Percentiles rank a stretch among this genome's conserved stretches.
These are phyloP conservation scores for Squalus acanthias DNA, from an alignment of 2,797 vertebrate species.

Conservation along the genomic window DNA sequence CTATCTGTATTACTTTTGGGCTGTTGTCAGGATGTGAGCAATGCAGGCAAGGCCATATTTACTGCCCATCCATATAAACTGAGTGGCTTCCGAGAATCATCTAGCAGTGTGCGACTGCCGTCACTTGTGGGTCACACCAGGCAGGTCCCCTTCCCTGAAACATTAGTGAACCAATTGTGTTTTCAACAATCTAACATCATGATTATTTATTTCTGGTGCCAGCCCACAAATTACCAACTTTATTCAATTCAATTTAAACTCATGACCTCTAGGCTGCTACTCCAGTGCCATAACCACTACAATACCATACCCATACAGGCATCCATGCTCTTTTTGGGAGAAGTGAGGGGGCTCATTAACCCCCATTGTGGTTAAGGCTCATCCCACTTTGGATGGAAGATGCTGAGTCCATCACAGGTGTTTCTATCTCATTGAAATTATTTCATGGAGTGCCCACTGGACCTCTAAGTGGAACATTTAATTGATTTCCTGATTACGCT, in stretches of 20 bases:
- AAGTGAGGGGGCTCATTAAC: not conserved
- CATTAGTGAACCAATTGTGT: not conserved
- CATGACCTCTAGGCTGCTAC: not conserved
- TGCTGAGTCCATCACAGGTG: not conserved
- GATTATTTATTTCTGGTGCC: not conserved
- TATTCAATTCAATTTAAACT: not conserved
- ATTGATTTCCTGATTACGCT: not conserved
- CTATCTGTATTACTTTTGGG: not conserved
- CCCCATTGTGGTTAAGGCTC: not conserved
- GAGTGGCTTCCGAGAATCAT: not conserved
- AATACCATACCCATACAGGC: not conserved
- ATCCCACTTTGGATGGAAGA: not conserved
- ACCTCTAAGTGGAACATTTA: not conserved
- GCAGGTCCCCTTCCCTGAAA: not conserved
- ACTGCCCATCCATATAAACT: not conserved
- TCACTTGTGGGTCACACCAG: not conserved
- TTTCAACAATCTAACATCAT: not conserved
- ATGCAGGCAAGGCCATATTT: too few relatives aligned
- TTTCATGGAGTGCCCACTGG: too few relatives aligned
- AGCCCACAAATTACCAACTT: not conserved
- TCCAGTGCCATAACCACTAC: not conserved
- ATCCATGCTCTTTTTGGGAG: not conserved
- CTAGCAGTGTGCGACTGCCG: not conserved
- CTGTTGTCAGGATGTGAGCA: not conserved
- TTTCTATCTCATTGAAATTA: not conserved